These are phyloP conservation scores for Polydrusus cervinus DNA, from an alignment of 2,888 invertebrate genomes.

Conservation along the genomic window DNA sequence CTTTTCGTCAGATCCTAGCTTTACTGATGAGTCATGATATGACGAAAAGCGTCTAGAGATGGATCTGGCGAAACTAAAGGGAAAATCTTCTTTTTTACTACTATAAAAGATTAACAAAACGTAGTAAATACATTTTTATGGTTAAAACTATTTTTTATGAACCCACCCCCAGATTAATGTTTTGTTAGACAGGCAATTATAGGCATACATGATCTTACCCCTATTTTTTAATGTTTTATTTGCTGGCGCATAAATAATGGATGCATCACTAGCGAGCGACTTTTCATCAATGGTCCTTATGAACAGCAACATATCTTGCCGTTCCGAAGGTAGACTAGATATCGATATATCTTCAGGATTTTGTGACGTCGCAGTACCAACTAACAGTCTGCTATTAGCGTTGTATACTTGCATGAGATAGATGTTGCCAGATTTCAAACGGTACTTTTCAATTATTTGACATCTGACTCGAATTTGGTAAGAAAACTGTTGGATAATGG, in stretches of 20 bases:
- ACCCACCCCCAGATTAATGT: no score
- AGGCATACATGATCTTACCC: conserved; percentile 43
- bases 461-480: conserved; percentile 72
- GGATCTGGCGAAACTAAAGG: no score
- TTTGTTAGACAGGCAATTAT: no score
- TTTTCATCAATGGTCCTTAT: conserved; percentile 72
- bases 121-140: no score
- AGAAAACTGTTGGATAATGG: conserved; percentile 71
- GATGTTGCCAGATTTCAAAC: conserved; percentile 64
- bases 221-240: conserved; percentile 55
- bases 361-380: conserved; percentile 73
- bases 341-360: conserved; percentile 72
- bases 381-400: conserved; percentile 71
- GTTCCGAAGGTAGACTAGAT: conserved; percentile 70
- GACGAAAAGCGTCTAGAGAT: no score
- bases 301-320: conserved; percentile 71
- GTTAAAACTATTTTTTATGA: no score
- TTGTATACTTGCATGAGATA: conserved; percentile 75
- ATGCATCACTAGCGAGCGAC: conserved; percentile 73
- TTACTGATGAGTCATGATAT: no score
- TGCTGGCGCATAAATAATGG: conserved; percentile 70
- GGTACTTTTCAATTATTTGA: conserved; percentile 67
- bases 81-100: no score
- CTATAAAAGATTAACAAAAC: no score
- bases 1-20: no score